Conservation (phyloP, 2,113 vertebrate genomes). For the Bolborhynchus lineola region DNA sequence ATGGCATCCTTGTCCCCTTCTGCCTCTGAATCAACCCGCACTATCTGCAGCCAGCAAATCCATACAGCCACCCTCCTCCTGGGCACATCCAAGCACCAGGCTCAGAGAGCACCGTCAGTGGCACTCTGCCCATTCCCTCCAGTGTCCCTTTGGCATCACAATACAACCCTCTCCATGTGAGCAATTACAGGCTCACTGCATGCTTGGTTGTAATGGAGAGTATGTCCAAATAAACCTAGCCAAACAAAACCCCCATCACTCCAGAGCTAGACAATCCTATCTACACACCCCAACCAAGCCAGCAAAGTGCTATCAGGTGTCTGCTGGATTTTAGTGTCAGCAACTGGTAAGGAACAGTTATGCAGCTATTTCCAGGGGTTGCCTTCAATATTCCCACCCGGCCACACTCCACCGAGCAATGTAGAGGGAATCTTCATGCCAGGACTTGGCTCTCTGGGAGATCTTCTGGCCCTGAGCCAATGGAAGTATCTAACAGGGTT, state of each 20-base stretch:
- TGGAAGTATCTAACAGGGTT: neutral
- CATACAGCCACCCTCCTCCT: neutral
- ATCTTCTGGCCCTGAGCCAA: neutral
- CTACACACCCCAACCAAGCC: neutral
- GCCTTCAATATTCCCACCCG: neutral
- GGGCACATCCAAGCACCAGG: neutral
- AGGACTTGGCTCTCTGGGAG: neutral
- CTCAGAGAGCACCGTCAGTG: rapidly evolving
- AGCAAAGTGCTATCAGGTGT: neutral
- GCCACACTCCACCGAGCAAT: neutral
- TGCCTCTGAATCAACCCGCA: neutral
- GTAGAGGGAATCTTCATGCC: neutral
- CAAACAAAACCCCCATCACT: neutral
- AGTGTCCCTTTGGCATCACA: neutral
- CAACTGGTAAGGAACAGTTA: neutral
- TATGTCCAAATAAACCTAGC: neutral
- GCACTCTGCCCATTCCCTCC: neutral
- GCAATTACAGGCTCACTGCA: neutral
- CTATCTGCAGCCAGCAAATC: neutral
- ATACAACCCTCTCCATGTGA: too few species aligned
- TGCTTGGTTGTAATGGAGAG: neutral
- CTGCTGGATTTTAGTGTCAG: neutral
- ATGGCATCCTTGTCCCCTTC: neutral
- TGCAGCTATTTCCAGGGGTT: neutral
- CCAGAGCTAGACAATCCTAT: neutral